Conservation (phyloP, 1,140 invertebrate genomes). For the Lineus longissimus region DNA sequence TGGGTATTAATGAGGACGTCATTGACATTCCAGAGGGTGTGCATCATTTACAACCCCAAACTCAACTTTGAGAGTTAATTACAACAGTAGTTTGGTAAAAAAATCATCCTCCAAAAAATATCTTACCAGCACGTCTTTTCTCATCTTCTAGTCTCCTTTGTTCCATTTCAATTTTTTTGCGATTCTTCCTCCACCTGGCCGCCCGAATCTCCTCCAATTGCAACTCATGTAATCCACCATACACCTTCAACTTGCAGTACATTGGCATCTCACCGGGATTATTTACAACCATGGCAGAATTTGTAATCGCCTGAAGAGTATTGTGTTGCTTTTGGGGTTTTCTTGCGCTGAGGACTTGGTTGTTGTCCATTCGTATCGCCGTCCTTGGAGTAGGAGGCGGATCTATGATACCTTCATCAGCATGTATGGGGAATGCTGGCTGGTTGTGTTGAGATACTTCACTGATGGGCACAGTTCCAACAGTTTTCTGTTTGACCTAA, state of each 20-base stretch:
- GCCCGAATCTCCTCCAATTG: constrained; percentile 60
- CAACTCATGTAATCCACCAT: constrained; percentile 57
- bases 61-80: too few relatives aligned
- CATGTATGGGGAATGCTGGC: constrained; percentile 34
- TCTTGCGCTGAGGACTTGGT: constrained; percentile 20
- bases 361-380: not conserved
- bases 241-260: constrained; percentile 57
- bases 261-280: constrained; percentile 49
- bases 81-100: too few relatives aligned
- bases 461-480: constrained; percentile 4
- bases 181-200: constrained; percentile 31
- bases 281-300: not conserved
- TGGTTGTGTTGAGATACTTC: constrained; percentile 8
- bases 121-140: too few relatives aligned
- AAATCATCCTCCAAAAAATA: too few relatives aligned
- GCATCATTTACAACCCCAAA: too few relatives aligned
- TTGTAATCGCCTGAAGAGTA: not conserved
- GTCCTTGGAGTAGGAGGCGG: not conserved
- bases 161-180: not conserved
- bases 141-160: too few relatives aligned
- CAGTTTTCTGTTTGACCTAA: constrained; percentile 12
- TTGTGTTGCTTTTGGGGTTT: constrained; percentile 23
- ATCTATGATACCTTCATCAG: constrained; percentile 26
- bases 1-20: too few relatives aligned
- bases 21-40: too few relatives aligned